phyloP scores from a whole-genome alignment of 2,888 invertebrate genomes.

The Epistrophe eligans region DNA sequence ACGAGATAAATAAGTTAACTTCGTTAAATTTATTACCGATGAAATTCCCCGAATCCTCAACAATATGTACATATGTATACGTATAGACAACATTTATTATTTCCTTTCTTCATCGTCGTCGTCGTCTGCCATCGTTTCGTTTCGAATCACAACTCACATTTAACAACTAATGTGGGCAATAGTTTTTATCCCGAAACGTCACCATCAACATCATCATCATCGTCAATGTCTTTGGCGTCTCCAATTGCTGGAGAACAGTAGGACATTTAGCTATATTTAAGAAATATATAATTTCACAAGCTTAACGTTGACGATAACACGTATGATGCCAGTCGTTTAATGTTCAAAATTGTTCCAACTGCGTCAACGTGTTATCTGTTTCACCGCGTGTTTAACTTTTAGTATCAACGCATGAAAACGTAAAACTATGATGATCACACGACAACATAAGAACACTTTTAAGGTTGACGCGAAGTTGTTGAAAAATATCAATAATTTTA shows the following conservation, averaged over 20 bases:
- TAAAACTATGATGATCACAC: too few species aligned
- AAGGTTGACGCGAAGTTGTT: too few species aligned
- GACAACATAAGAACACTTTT: too few species aligned
- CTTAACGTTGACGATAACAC: too few species aligned
- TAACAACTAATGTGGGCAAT: conserved; percentile 48
- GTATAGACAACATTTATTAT: neutral
- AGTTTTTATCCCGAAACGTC: conserved; percentile 43
- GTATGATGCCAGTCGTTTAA: too few species aligned
- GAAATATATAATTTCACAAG: too few species aligned
- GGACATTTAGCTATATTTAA: neutral
- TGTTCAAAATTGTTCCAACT: too few species aligned
- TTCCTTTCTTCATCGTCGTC: neutral
- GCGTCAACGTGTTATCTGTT: too few species aligned
- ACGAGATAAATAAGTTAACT: conserved; percentile 41
- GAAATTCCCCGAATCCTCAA: conserved; percentile 60
- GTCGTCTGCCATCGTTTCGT: neutral
- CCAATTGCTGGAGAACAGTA: neutral
- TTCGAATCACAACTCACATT: conserved; percentile 4
- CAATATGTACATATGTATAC: too few species aligned
- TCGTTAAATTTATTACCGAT: conserved; percentile 63
- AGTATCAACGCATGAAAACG: too few species aligned
- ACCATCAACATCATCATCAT: conserved; percentile 1
- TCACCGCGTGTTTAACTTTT: too few species aligned
- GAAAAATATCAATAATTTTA: too few species aligned
- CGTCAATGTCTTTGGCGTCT: conserved; percentile 13